Evolutionary conservation across 2,113 vertebrate species (phyloP), one percentile per base, ranked within the genome.

Genomic region (Takifugu bimaculatus): DNA sequence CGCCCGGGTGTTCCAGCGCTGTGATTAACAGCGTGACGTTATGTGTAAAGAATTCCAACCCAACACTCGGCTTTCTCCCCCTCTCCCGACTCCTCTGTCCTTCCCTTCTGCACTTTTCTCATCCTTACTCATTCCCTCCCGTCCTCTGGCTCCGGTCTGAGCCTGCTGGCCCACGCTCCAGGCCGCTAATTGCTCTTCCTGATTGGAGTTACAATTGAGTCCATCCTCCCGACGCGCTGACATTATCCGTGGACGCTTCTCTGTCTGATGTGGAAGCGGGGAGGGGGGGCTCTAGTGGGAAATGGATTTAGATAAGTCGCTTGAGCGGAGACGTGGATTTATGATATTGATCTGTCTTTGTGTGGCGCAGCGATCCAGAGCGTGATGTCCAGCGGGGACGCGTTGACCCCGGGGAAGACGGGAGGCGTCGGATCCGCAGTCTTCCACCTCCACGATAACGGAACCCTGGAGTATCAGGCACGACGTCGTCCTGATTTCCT

Each of bases 381-480:
- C 0, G 94, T 99, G 68, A 93, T 98, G 72, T 96, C 96, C 0
- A 94, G 96, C 50, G 93, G 93, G 0, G 92, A 98, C 0, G 92
- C 95, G 45, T 63, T 99, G 85, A 82, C 72, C 15, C 93, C 95
- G 0, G 93, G 92, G 54, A 93, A 95, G 84, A 98, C 94, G 0
- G 96, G 96, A 5, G 95, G 94, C 0, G 94, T 94, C 0, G 96
- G 94, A 9, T 98, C 96, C 0, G 95, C 93, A 26, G 83, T 93
- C 61, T 91, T 99, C 68, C 74, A 52, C 0, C 89, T 99, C 42
- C 92, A 96, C 0, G 91, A 93, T 66, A 99, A 98, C 1, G 96
- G 96, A 65, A 97, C 94, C 0, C 81, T 98, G 68, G 91, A 95
- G 63, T 98, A 95, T 78, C 93, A 95, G 93, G 96, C 97, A 87